A percentile compares a stretch with the other conserved stretches of the same genome.
phyloP scores from a whole-genome alignment of 2,888 invertebrate species.

The Piscicola geometra region DNA sequence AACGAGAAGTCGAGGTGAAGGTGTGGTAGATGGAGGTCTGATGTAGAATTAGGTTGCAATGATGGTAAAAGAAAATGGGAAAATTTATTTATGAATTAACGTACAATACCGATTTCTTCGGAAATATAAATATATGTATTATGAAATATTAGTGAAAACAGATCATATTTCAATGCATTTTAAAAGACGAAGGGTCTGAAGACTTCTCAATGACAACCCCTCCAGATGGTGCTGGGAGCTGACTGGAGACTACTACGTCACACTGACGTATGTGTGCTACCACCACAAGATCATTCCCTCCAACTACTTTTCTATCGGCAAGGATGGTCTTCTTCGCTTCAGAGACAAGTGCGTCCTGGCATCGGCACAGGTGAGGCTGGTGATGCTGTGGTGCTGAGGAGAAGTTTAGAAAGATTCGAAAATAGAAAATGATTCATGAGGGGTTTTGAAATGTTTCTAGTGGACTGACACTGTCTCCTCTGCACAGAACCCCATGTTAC shows the following conservation, averaged over 20 bases:
- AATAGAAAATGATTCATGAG: too few species aligned
- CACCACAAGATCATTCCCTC: constrained; percentile 44
- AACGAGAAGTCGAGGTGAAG: constrained; percentile 40
- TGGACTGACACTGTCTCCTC: neutral
- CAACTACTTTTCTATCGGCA: constrained; percentile 40
- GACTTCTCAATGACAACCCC: too few species aligned
- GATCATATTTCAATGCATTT: too few species aligned
- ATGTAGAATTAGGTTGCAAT: too few species aligned
- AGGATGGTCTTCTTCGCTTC: constrained; percentile 38
- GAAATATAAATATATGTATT: too few species aligned
- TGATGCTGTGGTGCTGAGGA: constrained; percentile 39
- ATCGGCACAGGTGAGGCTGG: constrained; percentile 22
- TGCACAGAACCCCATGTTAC: constrained; percentile 32
- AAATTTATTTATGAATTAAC: too few species aligned
- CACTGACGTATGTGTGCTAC: constrained; percentile 43
- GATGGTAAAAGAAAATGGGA: too few species aligned
- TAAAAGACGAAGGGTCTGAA: too few species aligned
- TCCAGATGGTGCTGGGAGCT: constrained; percentile 42
- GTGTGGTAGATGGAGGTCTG: too few species aligned
- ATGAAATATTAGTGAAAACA: too few species aligned
- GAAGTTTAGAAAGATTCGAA: constrained; percentile 23
- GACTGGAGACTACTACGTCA: constrained; percentile 39
- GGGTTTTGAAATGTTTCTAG: too few species aligned
- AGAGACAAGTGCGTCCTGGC: constrained; percentile 40
- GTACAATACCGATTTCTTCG: too few species aligned